Percentiles rank a stretch among this genome's conserved stretches.
phyloP scores from a whole-genome alignment of 2,113 vertebrate species.

The Syngnathus scovelli region DNA sequence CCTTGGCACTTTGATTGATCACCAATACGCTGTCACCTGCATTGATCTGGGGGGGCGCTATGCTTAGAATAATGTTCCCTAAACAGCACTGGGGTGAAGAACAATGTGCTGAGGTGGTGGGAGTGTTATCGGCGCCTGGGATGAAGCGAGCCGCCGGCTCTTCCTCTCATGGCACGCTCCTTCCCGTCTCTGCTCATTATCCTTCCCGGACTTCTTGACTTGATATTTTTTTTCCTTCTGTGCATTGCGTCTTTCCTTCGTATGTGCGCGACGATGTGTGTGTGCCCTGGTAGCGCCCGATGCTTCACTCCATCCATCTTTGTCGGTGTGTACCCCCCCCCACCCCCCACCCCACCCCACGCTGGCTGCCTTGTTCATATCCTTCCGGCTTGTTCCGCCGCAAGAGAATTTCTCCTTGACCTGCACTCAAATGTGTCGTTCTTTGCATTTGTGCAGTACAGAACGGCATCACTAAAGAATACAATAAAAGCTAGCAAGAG shows the following conservation, averaged over 20 bases:
- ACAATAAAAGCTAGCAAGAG: not conserved
- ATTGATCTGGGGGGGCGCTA: conserved; percentile 51
- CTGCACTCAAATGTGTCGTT: conserved; percentile 20
- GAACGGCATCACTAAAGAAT: not conserved
- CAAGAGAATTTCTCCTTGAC: conserved; percentile 63
- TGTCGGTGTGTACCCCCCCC: conserved; percentile 55
- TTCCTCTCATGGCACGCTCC: conserved; percentile 17
- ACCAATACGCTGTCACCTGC: conserved; percentile 61
- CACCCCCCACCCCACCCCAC: conserved; percentile 62
- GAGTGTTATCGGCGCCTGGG: not conserved
- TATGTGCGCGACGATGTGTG: not conserved
- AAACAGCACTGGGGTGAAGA: conserved; percentile 43
- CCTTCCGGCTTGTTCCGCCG: conserved; percentile 56
- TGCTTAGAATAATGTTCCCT: conserved; percentile 66
- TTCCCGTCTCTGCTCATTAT: conserved; percentile 54
- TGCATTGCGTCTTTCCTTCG: conserved; percentile 48
- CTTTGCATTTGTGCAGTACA: not conserved
- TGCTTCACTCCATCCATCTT: conserved; percentile 67
- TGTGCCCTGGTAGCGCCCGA: conserved; percentile 42
- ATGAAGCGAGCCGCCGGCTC: conserved; percentile 19
- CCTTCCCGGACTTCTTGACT: conserved; percentile 55
- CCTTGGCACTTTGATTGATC: conserved; percentile 71
- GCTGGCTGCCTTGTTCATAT: conserved; percentile 60
- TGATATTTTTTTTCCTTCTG: conserved; percentile 63
- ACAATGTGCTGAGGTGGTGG: conserved; percentile 39